Evolutionary conservation across 2,888 invertebrate species (phyloP).

Genomic region (Drosophila mayaguana): DNA sequence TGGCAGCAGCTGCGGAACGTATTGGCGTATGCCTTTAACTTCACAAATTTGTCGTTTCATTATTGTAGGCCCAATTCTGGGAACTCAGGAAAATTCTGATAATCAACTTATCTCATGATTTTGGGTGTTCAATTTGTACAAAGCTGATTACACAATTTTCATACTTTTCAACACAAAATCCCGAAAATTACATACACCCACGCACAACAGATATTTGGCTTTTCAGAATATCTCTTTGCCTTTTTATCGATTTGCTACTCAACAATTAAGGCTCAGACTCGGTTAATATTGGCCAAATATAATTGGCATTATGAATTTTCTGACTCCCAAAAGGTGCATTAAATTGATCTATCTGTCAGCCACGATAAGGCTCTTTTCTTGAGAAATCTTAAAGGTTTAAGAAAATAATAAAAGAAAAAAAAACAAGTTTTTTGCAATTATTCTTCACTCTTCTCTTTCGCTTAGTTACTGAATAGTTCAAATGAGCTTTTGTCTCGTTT

Average conservation of each 20-base stretch:
- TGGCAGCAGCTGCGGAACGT: neutral
- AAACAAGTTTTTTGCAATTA: neutral
- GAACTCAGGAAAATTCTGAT: constrained; percentile 14
- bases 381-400: neutral
- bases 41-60: constrained; percentile 3
- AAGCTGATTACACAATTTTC: constrained; percentile 53
- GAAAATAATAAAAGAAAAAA: neutral
- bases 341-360: neutral
- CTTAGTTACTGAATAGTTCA: neutral
- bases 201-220: constrained; percentile 15
- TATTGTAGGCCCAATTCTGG: constrained; percentile 20
- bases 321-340: neutral
- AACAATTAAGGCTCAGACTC: constrained; percentile 17
- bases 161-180: constrained; percentile 10
- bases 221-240: constrained; percentile 7
- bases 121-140: constrained; percentile 41
- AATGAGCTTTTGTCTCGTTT: neutral
- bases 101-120: constrained; percentile 46
- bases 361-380: neutral
- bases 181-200: constrained; percentile 14
- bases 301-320: neutral
- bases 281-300: constrained; percentile 10
- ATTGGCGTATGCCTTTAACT: constrained; percentile 1
- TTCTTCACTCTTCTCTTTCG: neutral
- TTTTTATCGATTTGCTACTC: constrained; percentile 39